Conservation (phyloP, 2,113 vertebrate species). For the Lagopus leucura region DNA sequence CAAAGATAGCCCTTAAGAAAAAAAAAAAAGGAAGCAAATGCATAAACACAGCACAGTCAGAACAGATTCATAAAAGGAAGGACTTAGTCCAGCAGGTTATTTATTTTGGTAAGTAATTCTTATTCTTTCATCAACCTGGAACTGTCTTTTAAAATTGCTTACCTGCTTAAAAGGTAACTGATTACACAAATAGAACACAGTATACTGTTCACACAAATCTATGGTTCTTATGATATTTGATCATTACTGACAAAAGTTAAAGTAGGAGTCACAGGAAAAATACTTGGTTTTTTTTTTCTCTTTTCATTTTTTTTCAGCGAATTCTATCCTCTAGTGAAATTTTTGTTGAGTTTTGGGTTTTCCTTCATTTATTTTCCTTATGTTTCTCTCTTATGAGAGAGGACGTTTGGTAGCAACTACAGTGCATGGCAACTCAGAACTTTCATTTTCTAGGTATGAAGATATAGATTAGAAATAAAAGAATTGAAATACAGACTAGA, state of each 20-base stretch:
- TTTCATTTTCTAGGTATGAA: neutral
- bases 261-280: neutral
- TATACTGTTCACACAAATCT: neutral
- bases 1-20: neutral
- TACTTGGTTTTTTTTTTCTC: neutral
- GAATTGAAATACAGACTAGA: neutral
- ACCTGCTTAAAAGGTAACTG: neutral
- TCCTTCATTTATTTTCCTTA: neutral
- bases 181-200: neutral
- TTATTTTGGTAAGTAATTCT: neutral
- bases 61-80: neutral
- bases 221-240: neutral
- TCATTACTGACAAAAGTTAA: neutral
- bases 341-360: neutral
- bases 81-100: accelerated
- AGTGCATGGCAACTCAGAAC: neutral
- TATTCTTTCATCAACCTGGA: neutral
- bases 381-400: neutral
- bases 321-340: accelerated
- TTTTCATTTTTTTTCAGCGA: neutral
- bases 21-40: neutral
- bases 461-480: neutral
- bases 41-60: neutral
- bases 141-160: neutral
- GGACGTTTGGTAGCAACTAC: neutral